A percentile compares a stretch with the other conserved stretches of the same genome.
phyloP scores from a whole-genome alignment of 2,888 invertebrate genomes.

The Odontothrips loti region DNA sequence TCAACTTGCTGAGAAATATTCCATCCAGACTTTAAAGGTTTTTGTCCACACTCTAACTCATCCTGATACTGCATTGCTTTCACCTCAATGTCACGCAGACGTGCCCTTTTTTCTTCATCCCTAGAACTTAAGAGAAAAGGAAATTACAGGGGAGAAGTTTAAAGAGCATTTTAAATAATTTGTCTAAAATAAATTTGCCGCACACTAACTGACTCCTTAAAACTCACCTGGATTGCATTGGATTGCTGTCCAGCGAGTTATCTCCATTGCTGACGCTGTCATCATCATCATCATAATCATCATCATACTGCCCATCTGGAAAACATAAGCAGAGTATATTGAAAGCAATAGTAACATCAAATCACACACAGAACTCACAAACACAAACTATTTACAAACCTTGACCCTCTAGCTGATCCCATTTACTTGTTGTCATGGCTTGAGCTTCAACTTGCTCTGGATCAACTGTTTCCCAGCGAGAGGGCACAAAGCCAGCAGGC shows the following conservation, averaged over 20 bases:
- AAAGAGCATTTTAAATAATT: too few relatives aligned
- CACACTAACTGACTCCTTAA: neutral
- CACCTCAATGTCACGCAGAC: conserved; percentile 87
- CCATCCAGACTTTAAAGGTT: conserved; percentile 68
- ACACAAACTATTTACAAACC: conserved; percentile 37
- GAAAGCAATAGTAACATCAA: conserved; percentile 15
- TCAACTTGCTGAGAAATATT: conserved; percentile 78
- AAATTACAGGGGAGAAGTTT: neutral
- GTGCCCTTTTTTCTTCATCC: conserved; percentile 63
- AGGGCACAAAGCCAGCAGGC: conserved; percentile 68
- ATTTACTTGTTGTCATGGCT: conserved; percentile 83
- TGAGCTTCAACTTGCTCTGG: conserved; percentile 75
- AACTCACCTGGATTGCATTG: neutral
- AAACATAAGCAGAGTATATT: neutral
- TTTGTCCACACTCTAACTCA: conserved; percentile 83
- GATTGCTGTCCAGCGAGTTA: conserved; percentile 2
- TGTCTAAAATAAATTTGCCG: neutral
- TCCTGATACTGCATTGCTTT: conserved; percentile 94
- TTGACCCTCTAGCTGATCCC: conserved; percentile 69
- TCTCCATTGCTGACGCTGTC: conserved; percentile 15
- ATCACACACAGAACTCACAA: conserved; percentile 35
- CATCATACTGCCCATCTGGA: neutral
- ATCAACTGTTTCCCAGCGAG: conserved; percentile 96
- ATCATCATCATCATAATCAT: conserved; percentile 13
- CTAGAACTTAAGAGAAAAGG: conserved; percentile 34